Conservation (phyloP, 2,797 vertebrate species). For the Cuniculus paca region DNA sequence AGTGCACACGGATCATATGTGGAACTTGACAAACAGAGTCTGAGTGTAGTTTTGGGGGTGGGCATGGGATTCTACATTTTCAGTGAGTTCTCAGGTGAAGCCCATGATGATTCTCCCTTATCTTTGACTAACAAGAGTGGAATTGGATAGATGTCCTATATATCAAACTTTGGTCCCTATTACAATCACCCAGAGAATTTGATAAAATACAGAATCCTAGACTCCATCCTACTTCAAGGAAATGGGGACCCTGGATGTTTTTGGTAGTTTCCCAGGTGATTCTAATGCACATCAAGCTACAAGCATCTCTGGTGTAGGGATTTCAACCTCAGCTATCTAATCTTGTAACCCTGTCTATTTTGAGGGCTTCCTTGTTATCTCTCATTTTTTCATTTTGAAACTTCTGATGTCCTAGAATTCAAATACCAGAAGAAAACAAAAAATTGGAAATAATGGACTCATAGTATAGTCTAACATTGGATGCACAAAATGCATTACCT, state of each 20-base stretch:
- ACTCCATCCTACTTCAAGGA: background rate
- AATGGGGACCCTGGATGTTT: background rate
- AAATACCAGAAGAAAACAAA: background rate
- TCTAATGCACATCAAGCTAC: background rate
- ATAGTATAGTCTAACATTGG: background rate
- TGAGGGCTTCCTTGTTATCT: background rate
- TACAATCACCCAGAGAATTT: background rate
- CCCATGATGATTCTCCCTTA: background rate
- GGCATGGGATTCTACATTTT: background rate
- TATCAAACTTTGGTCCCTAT: background rate
- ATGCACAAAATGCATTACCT: background rate
- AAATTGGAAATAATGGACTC: background rate
- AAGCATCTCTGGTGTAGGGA: background rate
- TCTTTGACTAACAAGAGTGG: background rate
- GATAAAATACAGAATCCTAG: background rate
- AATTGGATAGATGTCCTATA: background rate
- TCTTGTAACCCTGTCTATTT: background rate
- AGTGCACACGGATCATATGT: background rate
- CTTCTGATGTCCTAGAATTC: constrained; percentile 16
- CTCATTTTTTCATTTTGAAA: background rate
- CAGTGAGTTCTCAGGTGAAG: background rate
- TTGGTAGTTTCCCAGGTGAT: background rate
- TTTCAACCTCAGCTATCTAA: background rate
- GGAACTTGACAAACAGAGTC: background rate
- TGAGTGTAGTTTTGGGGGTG: background rate